phyloP scores from a whole-genome alignment of 35 echinoderm and acorn worm genomes.

The Anneissia japonica region DNA sequence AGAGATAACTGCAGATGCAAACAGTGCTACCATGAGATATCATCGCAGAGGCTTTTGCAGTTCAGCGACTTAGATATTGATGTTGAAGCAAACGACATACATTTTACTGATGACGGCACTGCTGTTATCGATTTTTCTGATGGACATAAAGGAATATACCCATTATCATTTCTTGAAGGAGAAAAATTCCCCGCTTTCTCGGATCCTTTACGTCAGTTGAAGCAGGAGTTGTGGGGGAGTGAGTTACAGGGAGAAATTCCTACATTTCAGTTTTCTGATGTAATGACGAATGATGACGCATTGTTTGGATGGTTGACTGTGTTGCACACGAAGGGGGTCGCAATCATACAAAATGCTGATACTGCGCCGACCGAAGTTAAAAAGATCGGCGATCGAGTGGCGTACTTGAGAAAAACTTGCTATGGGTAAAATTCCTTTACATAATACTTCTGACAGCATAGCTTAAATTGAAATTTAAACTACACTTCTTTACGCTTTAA shows the following conservation, averaged over 20 bases:
- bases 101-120: too few species aligned
- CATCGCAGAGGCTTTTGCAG: conserved; percentile 37
- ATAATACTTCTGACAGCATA: not conserved
- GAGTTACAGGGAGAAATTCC: too few species aligned
- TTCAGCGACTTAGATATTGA: conserved; percentile 56
- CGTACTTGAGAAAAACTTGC: not conserved
- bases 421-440: not conserved
- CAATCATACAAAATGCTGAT: not conserved
- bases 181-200: too few species aligned
- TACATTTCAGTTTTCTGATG: not conserved
- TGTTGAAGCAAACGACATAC: conserved; percentile 9
- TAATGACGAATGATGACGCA: not conserved
- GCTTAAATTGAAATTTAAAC: not conserved
- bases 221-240: too few species aligned
- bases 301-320: not conserved
- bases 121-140: too few species aligned
- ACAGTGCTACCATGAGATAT: conserved; percentile 46
- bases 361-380: not conserved
- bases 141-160: too few species aligned
- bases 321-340: not conserved
- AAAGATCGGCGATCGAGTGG: not conserved
- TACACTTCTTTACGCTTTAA: too few species aligned
- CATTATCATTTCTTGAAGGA: too few species aligned
- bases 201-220: too few species aligned
- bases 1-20: conserved; percentile 80